Base-by-base conservation (phyloP, 1,140 invertebrate genomes). In the Papilio machaon region DNA sequence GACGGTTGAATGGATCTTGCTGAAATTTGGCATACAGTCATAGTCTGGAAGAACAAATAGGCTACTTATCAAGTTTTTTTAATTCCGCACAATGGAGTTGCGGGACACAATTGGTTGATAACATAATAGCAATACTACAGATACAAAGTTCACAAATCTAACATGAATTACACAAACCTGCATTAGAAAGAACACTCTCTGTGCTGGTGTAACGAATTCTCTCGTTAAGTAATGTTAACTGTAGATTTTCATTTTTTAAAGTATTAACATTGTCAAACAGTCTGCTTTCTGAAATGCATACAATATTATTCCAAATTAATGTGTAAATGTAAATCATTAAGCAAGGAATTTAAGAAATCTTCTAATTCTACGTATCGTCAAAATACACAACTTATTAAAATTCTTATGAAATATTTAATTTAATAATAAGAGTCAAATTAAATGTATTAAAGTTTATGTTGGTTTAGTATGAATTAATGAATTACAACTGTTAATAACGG, bases 181-280 rank as follows among this genome's bases (percentile, higher is more conserved):
- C 85, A 83, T 84, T 84, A 78, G 87, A 82, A 82, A 88, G 84
- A 79, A 91, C 87, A 89, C 87, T 92, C 54, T 95, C 91, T 88
- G 93, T 89, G 60, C 87, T 94, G 79, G 96, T 95, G 75, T 92
- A 95, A 81, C 96, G 95, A 17, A 98, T 95, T 89, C 97, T 97
- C 91, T 99, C 98, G 95, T 97, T 97, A 85, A 98, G 96, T 83
- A 98, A 95, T 13, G 97, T 97, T 15, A 99, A 93, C 83, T 98
- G 97, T 30, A 98, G 93, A 92, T 98, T 98, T 95, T 98, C 97
- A 87, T 96, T 95, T 88, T 97, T 96, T 43, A 99, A 91, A 52
- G 96, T 95, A 85, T 97, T 97, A 17, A 96, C 96, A 95, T 95
- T 97, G 86, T 99, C 98, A 95, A 98, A 98, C 15, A 98, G 92